These are phyloP conservation scores for Eptatretus burgeri DNA, from an alignment of 2,113 vertebrate species.

Conservation along the genomic window DNA sequence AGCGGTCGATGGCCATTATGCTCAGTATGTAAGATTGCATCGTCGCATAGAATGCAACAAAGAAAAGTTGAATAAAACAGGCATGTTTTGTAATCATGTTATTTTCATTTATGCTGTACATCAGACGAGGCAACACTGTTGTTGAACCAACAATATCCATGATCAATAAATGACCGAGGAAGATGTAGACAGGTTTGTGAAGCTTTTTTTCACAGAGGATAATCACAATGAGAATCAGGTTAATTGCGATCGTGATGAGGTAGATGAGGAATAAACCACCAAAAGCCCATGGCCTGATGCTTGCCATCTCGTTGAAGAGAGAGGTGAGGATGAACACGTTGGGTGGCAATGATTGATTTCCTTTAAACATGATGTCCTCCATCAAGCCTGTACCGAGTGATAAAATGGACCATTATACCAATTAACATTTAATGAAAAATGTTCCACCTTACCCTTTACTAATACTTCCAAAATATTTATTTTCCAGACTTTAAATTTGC, in stretches of 20 bases:
- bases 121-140: background rate
- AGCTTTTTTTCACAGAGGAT: background rate
- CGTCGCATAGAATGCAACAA: background rate
- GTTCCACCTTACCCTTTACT: too few relatives aligned
- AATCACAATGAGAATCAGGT: background rate
- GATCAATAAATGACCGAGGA: background rate
- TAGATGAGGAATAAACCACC: slow-evolving; percentile 1
- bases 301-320: background rate
- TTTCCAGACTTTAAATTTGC: too few relatives aligned
- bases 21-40: background rate
- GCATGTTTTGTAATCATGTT: background rate
- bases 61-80: background rate
- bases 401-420: too few relatives aligned
- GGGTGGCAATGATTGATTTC: too few relatives aligned
- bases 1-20: slow-evolving; percentile 3
- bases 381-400: too few relatives aligned
- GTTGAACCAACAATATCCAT: slow-evolving; percentile 1
- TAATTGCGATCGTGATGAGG: background rate
- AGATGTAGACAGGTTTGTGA: background rate
- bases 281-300: background rate
- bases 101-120: background rate
- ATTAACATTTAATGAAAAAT: too few relatives aligned
- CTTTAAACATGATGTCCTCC: too few relatives aligned
- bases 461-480: too few relatives aligned
- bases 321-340: too few relatives aligned